Base-by-base conservation (phyloP, 2,888 invertebrate genomes). In the Drosophila rubida region DNA sequence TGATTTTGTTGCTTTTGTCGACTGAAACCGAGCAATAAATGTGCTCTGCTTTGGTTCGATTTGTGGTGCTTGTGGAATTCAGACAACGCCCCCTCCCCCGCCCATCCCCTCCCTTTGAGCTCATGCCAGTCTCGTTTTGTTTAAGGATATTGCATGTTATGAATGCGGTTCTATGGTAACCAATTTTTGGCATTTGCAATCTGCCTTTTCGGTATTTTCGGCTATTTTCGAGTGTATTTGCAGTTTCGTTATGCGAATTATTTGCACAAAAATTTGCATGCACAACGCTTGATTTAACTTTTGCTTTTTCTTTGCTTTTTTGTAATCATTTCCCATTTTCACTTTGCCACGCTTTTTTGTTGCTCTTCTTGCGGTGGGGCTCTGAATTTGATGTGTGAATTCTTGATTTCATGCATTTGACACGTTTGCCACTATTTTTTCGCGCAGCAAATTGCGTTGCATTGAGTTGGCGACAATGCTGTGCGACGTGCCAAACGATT, bases 331-430 rank as follows among this genome's bases (percentile, higher is more conserved):
- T 54, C 11, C 9, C 16, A 46, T 44, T 39, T 30, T 46, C 19
- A 19, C 19, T 19, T 19, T 19, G 1, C 3, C 3, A 2, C 19
- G 25, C 7, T 25, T 25, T 25, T 50, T 32, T 51, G 39, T 46
- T 51, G 23, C 19, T 49, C 55, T 51, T 67, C 55, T 48, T 39
- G 30, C n/a, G 30, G 30, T 32, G 30, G 30, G 30, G 11, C n/a
- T 58, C 63, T 58, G 69, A 59, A 65, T 74, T 69, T 75, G 64
- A 32, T 32, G 32, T 32, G 32, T 60, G 39, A 59, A 75, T 80
- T 75, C 80, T 14, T 14, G 35, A 37, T 37, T 37, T 69, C 58
- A 75, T 87, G 87, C 69, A 80, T 87, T 80, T 80, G 78, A 81
- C 81, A 87, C 80, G 80, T 83, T 75, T 77, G 67, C 62, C 67